phyloP scores from a whole-genome alignment of 2,888 invertebrate species.

The Agapostemon virescens region DNA sequence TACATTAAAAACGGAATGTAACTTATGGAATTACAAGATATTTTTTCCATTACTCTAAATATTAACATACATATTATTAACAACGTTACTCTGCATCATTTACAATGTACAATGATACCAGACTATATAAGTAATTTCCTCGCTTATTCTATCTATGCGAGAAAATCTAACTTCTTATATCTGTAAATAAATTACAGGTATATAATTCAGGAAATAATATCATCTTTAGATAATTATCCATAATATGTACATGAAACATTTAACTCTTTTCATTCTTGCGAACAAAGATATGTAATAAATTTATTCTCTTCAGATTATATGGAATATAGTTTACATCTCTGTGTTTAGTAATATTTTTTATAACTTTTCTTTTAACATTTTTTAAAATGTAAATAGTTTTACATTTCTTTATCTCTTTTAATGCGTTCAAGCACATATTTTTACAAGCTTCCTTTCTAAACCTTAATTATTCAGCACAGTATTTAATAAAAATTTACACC shows the following conservation, averaged over 20 bases:
- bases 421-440: conserved; percentile 22
- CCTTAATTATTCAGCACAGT: neutral
- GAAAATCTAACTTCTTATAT: conserved; percentile 38
- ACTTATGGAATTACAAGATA: conserved; percentile 50
- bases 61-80: conserved; percentile 54
- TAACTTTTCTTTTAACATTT: conserved; percentile 30
- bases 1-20: conserved; percentile 59
- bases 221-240: conserved; percentile 37
- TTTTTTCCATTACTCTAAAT: conserved; percentile 43
- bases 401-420: conserved; percentile 19
- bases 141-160: conserved; percentile 31
- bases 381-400: conserved; percentile 38
- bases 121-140: conserved; percentile 39
- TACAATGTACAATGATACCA: conserved; percentile 51
- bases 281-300: conserved; percentile 53
- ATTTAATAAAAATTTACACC: conserved; percentile 25
- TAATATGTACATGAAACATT: conserved; percentile 54
- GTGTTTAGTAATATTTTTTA: conserved; percentile 26
- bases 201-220: conserved; percentile 32
- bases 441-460: conserved; percentile 24
- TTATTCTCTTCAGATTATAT: conserved; percentile 22
- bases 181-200: conserved; percentile 46
- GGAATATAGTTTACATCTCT: conserved; percentile 32
- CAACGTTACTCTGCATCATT: conserved; percentile 44
- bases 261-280: conserved; percentile 20